Percentiles rank a stretch among this genome's conserved stretches.
Conservation (phyloP, 2,113 vertebrate genomes). For the Megaceryle maxima region DNA sequence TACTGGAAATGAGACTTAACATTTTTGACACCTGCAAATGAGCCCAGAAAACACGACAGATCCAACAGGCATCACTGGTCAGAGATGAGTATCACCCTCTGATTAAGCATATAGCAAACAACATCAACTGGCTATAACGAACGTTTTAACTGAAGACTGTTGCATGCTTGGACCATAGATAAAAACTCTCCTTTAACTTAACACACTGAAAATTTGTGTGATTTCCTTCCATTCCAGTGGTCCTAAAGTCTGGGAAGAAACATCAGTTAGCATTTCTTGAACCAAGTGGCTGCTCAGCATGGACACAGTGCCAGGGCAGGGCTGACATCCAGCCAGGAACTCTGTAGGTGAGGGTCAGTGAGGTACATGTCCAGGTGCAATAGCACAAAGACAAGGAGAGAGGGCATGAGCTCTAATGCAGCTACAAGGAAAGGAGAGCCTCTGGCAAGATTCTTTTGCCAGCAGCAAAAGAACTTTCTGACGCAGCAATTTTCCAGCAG, state of each 20-base stretch:
- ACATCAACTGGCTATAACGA: not conserved
- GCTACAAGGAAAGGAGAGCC: not conserved
- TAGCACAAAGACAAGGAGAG: not conserved
- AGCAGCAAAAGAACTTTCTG: not conserved
- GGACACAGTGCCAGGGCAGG: not conserved
- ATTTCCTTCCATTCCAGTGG: not conserved
- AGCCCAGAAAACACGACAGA: not conserved
- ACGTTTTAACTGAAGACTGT: not conserved
- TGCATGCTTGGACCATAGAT: not conserved
- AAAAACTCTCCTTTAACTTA: not conserved
- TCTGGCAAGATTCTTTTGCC: not conserved
- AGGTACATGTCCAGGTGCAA: not conserved
- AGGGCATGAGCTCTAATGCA: not conserved
- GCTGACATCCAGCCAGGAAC: not conserved
- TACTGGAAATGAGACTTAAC: not conserved
- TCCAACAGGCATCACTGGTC: not conserved
- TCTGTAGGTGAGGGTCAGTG: not conserved
- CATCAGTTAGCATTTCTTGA: too few relatives aligned
- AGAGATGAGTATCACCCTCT: not conserved
- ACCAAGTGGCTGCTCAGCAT: fast-evolving
- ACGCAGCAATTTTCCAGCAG: not conserved
- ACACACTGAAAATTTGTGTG: not conserved
- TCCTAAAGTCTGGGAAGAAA: too few relatives aligned
- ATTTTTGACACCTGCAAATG: not conserved
- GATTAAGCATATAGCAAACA: not conserved